A percentile compares a stretch with the other conserved stretches of the same genome.
phyloP scores from a whole-genome alignment of 1,140 invertebrate species.

The Pseudomyrmex pallidus region DNA sequence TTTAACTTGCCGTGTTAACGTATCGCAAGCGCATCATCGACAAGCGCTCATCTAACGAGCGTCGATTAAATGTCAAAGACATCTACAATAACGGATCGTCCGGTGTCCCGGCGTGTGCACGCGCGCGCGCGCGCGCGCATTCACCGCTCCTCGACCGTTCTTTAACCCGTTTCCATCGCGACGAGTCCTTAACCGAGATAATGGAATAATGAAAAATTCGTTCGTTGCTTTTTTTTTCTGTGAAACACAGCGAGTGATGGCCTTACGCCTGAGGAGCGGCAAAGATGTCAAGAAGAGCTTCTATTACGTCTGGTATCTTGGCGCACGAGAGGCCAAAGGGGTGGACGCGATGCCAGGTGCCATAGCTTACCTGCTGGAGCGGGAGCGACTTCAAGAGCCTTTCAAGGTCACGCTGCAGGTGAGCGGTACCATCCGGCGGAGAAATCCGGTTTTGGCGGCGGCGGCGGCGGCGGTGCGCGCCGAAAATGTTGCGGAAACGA shows the following conservation, averaged over 20 bases:
- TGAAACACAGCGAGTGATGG: slow-evolving; percentile 81
- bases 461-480: neutral
- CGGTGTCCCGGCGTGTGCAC: neutral
- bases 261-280: slow-evolving; percentile 87
- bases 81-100: slow-evolving; percentile 34
- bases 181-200: slow-evolving; percentile 12
- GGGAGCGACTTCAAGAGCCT: slow-evolving; percentile 94
- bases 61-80: slow-evolving; percentile 35
- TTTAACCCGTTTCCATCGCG: slow-evolving; percentile 33
- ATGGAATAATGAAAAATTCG: slow-evolving; percentile 17
- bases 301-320: slow-evolving; percentile 99
- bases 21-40: neutral
- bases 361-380: slow-evolving; percentile 92
- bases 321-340: slow-evolving; percentile 96
- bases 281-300: slow-evolving; percentile 97
- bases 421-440: slow-evolving; percentile 71
- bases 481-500: slow-evolving; percentile 66
- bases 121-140: neutral
- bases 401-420: slow-evolving; percentile 94
- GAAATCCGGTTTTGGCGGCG: slow-evolving; percentile 69
- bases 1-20: too few relatives aligned
- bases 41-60: slow-evolving; percentile 27
- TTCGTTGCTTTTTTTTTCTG: neutral
- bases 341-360: slow-evolving; percentile 91
- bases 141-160: neutral